Conservation (phyloP, 2,797 vertebrate species). For the Falco novaeseelandiae region DNA sequence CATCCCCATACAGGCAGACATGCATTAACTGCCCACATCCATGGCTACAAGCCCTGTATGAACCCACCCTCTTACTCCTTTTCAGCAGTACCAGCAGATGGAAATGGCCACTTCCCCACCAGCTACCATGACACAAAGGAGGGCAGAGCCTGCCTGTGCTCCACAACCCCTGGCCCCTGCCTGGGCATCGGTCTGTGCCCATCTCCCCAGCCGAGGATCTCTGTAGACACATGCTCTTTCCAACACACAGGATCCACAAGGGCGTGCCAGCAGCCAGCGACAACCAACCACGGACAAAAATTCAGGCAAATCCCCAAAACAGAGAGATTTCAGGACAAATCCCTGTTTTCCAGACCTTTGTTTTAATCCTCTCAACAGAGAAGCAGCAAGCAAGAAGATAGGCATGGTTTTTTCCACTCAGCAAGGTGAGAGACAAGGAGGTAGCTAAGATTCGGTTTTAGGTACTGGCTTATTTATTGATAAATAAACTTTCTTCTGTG, state of each 20-base stretch:
- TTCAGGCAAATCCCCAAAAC: neutral
- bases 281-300: neutral
- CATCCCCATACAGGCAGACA: neutral
- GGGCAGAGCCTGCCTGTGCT: neutral
- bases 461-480: neutral
- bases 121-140: neutral
- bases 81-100: neutral
- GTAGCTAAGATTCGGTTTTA: neutral
- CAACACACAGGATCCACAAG: neutral
- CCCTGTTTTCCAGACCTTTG: neutral
- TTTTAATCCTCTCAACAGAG: neutral
- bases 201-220: neutral
- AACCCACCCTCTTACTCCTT: neutral
- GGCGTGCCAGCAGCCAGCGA: neutral
- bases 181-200: neutral
- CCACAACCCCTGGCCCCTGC: neutral
- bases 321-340: neutral
- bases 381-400: neutral
- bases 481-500: neutral
- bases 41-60: neutral
- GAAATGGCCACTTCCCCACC: neutral
- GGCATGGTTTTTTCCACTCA: neutral
- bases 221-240: fast-evolving
- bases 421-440: neutral
- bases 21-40: neutral